A percentile compares a stretch with the other conserved stretches of the same genome.
Evolutionary conservation across 2,888 invertebrate species (phyloP).

Genomic region (Trichogramma evanescens): DNA sequence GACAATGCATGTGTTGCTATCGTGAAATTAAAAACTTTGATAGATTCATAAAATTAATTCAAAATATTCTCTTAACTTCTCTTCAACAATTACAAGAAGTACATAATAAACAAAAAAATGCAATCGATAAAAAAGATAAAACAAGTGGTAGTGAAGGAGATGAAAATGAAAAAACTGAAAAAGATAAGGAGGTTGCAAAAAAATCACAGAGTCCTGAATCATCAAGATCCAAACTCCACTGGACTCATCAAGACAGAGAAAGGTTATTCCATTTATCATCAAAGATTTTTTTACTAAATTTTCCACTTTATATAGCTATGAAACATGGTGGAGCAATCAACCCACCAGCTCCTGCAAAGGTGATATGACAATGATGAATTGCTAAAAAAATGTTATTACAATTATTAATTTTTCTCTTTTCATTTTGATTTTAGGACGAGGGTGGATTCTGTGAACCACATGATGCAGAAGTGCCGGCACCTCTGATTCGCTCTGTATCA

Average conservation of each 20-base stretch:
- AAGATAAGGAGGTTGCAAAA: conserved; percentile 42
- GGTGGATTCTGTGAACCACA: conserved; percentile 84
- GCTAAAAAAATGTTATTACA: background rate
- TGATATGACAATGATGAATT: conserved; percentile 22
- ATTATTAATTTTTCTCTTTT: conserved; percentile 1
- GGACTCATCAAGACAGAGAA: conserved; percentile 80
- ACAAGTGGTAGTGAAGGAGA: conserved; percentile 37
- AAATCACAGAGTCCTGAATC: conserved; percentile 33
- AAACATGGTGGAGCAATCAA: conserved; percentile 65
- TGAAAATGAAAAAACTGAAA: conserved; percentile 31
- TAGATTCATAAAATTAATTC: conserved; percentile 80
- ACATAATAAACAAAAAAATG: conserved; percentile 42
- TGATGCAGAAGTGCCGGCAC: conserved; percentile 88
- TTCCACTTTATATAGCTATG: conserved; percentile 80
- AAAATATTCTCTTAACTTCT: conserved; percentile 76
- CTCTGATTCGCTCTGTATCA: conserved; percentile 84
- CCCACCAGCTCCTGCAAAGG: conserved; percentile 42
- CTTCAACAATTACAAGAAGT: conserved; percentile 76
- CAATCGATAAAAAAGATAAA: conserved; percentile 40
- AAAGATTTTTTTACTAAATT: conserved; percentile 83
- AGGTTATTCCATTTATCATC: conserved; percentile 81
- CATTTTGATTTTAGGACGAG: conserved; percentile 59
- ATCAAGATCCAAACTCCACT: conserved; percentile 42
- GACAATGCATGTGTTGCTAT: conserved; percentile 94
- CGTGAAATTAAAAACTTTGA: conserved; percentile 89